Base-by-base conservation (phyloP, 2,797 vertebrate genomes). In the Enteromius viviparus region DNA sequence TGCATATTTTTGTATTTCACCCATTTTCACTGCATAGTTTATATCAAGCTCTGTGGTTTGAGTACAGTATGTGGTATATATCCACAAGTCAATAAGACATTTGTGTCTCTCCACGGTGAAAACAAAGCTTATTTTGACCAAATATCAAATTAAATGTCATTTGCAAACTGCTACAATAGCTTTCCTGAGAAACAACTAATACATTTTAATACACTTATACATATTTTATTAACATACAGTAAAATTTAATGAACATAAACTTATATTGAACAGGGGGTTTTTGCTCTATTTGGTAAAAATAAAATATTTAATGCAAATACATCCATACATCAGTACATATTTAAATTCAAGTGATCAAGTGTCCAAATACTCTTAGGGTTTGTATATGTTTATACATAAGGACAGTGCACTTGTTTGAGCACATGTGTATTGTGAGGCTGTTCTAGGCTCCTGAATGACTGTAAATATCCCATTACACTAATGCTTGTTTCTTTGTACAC, bases 401-500 rank as follows among this genome's bases (percentile, higher is more conserved):
- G 19, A 51, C 26, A 60, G 19, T 81, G 49, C 55, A 77, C 78
- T 70, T 68, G 32, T 79, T 68, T 84, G 84, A 78, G 23, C 74
- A 72, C 72, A 66, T 60, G 55, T 53, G 60, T 45, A 66, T 81
- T 81, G 83, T 64, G 78, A 49, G 79, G 74, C 37, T 71, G 45
- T n/a, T 87, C 29, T 77, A 19, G 26, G 62, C 85, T 84, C 66
- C 80, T 85, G 80, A 84, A 68, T 80, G 62, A 76, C 85, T 83
- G 83, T 84, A 84, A 83, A 84, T 82, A 72, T 84, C 70, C 78
- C 81, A 76, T 84, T 85, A 72, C 81, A 80, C 76, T 62, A 71
- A 83, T 78, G 78, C 72, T 88, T 86, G 91, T 95, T 94, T 91
- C 91, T 93, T 93, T 90, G 94, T 89, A 89, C 92, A 94, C 91